Percentiles rank a stretch among this genome's conserved stretches.
phyloP scores from a whole-genome alignment of 2,113 vertebrate species.

The Anoura caudifer region DNA sequence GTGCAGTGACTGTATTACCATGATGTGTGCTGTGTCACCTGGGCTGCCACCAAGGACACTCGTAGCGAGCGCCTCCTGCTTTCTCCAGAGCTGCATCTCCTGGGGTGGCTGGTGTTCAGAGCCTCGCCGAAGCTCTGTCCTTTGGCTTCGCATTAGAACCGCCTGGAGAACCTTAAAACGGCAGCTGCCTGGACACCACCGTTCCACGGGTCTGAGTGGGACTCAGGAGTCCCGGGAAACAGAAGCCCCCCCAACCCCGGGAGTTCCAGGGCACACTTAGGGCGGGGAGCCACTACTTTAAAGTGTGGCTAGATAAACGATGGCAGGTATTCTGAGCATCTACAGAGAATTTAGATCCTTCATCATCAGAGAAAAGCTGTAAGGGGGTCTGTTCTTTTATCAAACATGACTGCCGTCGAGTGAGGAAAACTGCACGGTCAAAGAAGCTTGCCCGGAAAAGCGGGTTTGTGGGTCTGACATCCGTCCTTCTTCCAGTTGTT shows the following conservation, averaged over 20 bases:
- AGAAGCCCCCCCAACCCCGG: neutral
- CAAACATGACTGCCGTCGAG: neutral
- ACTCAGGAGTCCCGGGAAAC: neutral
- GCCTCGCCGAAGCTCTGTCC: neutral
- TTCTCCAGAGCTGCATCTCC: neutral
- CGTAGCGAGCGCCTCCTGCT: neutral
- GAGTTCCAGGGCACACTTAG: neutral
- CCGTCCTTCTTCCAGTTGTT: neutral
- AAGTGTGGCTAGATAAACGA: neutral
- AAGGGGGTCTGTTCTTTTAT: neutral
- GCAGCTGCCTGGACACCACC: neutral
- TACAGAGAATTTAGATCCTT: neutral
- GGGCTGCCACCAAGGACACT: neutral
- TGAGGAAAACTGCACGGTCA: neutral
- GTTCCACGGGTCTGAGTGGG: neutral
- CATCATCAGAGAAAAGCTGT: neutral
- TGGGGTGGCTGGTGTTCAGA: neutral
- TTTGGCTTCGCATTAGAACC: neutral
- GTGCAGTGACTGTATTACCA: neutral
- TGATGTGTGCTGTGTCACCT: neutral
- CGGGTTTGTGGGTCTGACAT: neutral
- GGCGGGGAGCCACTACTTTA: neutral
- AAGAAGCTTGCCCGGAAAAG: conserved; percentile 9
- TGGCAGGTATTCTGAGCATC: neutral
- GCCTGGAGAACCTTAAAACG: neutral